Evolutionary conservation across 2,888 invertebrate species (phyloP).

Genomic region (Zonitis immaculata): DNA sequence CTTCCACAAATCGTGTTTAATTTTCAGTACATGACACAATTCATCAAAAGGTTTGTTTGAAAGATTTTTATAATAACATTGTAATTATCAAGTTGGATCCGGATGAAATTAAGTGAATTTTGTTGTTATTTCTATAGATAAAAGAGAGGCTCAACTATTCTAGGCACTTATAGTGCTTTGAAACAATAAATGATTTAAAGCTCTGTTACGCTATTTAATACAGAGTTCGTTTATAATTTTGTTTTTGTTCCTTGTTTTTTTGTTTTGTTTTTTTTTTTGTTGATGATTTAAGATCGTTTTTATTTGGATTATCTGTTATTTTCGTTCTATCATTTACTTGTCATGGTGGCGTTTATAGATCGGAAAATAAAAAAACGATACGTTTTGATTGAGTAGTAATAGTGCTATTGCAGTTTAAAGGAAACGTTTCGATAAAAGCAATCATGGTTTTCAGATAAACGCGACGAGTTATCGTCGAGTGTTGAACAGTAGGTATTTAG

Average conservation of each 20-base stretch:
- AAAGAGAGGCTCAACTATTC: background rate
- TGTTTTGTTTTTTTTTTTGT: too few species aligned
- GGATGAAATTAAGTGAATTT: conserved; percentile 1
- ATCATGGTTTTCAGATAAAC: conserved; percentile 1
- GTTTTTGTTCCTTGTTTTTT: too few species aligned
- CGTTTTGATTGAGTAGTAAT: background rate
- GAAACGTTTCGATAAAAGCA: background rate
- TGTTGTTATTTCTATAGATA: background rate
- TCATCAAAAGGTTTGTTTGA: too few species aligned
- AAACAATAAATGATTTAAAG: background rate
- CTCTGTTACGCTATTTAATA: background rate
- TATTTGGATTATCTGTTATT: background rate
- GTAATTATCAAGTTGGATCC: background rate
- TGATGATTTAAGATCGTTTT: background rate
- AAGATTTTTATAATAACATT: background rate
- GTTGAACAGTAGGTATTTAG: conserved; percentile 2
- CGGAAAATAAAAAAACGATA: background rate
- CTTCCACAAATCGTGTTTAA: too few species aligned
- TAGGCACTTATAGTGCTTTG: background rate
- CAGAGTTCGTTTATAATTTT: too few species aligned
- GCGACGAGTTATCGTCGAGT: background rate
- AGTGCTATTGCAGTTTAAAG: background rate
- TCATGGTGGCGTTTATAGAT: background rate
- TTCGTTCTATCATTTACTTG: too few species aligned
- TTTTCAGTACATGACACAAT: too few species aligned